These are phyloP conservation scores for Oxygymnocypris stewartii DNA, from an alignment of 2,113 vertebrate genomes.

Conservation along the genomic window DNA sequence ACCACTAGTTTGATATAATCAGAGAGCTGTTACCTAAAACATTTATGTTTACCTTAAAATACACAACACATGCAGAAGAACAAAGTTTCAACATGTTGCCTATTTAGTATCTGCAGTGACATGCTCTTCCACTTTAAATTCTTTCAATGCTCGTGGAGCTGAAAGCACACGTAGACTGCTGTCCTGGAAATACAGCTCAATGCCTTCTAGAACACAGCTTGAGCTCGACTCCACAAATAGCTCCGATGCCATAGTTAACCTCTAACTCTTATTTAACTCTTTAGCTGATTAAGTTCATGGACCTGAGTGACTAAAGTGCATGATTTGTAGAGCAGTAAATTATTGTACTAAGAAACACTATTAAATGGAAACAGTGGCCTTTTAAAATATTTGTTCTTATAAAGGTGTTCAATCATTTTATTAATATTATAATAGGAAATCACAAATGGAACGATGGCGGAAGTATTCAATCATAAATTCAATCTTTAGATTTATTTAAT, in stretches of 20 bases:
- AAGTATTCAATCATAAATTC: not conserved
- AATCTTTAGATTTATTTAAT: slow-evolving; percentile 1
- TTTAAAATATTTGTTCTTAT: not conserved
- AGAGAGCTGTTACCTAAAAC: not conserved
- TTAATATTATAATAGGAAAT: not conserved
- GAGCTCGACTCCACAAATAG: slow-evolving; percentile 6
- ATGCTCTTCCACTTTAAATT: not conserved
- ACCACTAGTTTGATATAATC: not conserved
- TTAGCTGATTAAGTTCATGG: slow-evolving; percentile 14
- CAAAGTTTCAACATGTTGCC: not conserved
- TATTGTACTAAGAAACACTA: not conserved
- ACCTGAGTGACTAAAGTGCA: not conserved
- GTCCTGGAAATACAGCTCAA: slow-evolving; percentile 1
- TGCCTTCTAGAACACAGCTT: not conserved
- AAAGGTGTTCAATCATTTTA: not conserved
- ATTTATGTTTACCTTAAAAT: not conserved
- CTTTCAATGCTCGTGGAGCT: not conserved
- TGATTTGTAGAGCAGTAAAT: not conserved
- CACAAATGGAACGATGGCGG: not conserved
- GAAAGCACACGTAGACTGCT: not conserved
- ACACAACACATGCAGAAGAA: not conserved
- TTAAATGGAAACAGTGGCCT: not conserved
- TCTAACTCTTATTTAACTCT: slow-evolving; percentile 27
- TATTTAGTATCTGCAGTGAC: not conserved
- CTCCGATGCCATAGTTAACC: not conserved